Evolutionary conservation across 2,888 invertebrate genomes (phyloP).

Genomic region (Acleris literana): DNA sequence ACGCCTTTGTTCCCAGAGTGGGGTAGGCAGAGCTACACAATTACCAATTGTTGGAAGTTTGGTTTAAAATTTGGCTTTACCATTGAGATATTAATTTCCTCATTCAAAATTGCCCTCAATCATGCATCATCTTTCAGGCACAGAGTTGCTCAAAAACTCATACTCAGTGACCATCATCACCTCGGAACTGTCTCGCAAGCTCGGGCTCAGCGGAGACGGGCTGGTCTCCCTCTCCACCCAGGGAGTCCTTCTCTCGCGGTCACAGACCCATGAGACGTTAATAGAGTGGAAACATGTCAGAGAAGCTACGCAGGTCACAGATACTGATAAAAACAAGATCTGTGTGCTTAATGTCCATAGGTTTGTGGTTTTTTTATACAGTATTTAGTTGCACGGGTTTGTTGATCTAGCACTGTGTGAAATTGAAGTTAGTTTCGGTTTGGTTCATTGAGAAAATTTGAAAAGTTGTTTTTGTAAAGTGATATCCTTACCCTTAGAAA

Average conservation of each 20-base stretch:
- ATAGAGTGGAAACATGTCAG: constrained; percentile 85
- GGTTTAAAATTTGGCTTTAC: too few species aligned
- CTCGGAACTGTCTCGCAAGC: constrained; percentile 85
- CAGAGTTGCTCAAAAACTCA: constrained; percentile 73
- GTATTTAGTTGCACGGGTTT: constrained; percentile 7
- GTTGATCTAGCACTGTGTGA: not conserved
- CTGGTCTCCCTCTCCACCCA: constrained; percentile 79
- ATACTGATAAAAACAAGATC: constrained; percentile 82
- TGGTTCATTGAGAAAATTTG: too few species aligned
- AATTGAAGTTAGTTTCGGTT: not conserved
- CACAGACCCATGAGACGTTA: constrained; percentile 73
- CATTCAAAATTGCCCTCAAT: constrained; percentile 43
- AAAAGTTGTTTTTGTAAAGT: too few species aligned
- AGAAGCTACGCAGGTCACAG: constrained; percentile 80
- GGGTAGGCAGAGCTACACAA: too few species aligned
- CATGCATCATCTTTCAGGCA: constrained; percentile 65
- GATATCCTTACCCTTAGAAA: too few species aligned
- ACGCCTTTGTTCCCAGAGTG: too few species aligned
- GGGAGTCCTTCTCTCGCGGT: constrained; percentile 83
- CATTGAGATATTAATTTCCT: not conserved
- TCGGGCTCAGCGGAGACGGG: constrained; percentile 84
- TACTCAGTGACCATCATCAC: constrained; percentile 85
- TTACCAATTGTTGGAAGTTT: too few species aligned
- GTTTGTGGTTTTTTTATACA: constrained; percentile 59
- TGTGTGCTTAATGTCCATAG: constrained; percentile 86